Percentiles rank a stretch among this genome's conserved stretches.
Conservation (phyloP, 2,113 vertebrate genomes). For the Melanerpes aurifrons region DNA sequence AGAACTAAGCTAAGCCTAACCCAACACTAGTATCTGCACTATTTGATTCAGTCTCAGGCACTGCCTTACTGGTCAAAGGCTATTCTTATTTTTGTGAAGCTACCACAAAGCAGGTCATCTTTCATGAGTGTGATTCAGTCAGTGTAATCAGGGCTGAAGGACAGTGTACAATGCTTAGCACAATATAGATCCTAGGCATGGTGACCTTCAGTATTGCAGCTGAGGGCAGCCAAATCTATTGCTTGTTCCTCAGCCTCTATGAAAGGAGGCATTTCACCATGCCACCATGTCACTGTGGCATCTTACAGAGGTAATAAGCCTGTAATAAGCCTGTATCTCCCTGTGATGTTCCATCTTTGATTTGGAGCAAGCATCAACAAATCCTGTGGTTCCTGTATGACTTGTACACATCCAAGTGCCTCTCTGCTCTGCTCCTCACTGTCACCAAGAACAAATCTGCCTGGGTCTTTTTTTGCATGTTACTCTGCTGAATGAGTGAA, state of each 20-base stretch:
- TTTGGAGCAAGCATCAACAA: background rate
- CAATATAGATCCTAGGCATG: background rate
- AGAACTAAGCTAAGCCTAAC: background rate
- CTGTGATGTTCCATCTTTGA: background rate
- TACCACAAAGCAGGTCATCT: background rate
- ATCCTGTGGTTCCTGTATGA: background rate
- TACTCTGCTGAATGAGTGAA: background rate
- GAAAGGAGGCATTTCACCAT: background rate
- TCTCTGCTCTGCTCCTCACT: background rate
- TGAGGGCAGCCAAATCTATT: background rate
- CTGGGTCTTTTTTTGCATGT: background rate
- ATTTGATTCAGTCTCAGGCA: background rate
- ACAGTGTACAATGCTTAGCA: background rate
- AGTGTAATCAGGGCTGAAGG: conserved; percentile 34
- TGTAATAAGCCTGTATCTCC: no score
- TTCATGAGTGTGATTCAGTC: background rate
- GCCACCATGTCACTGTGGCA: background rate
- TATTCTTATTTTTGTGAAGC: background rate
- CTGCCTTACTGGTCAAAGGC: background rate
- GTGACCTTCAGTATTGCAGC: background rate
- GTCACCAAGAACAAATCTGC: background rate
- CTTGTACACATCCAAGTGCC: background rate
- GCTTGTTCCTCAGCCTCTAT: background rate
- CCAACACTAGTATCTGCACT: background rate
- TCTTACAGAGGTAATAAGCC: no score